A percentile compares a stretch with the other conserved stretches of the same genome.
phyloP scores from a whole-genome alignment of 2,888 invertebrate species.

The Eupithecia subumbrata region DNA sequence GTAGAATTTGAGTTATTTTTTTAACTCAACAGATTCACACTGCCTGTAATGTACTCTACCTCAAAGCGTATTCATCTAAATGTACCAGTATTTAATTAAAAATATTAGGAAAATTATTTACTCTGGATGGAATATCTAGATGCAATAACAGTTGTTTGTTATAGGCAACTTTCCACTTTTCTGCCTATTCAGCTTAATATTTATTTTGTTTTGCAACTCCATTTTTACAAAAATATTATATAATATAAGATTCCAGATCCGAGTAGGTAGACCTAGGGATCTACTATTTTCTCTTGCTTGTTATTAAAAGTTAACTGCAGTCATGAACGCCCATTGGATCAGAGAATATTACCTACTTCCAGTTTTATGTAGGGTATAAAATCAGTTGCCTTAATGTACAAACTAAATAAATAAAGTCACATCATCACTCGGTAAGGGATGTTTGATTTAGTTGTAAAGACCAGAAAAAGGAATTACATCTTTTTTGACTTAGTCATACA shows the following conservation, averaged over 20 bases:
- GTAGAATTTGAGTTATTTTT: neutral
- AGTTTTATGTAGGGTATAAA: neutral
- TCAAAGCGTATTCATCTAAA: neutral
- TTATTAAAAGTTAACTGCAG: too few relatives aligned
- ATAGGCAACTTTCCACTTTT: too few relatives aligned
- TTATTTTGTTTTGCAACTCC: too few relatives aligned
- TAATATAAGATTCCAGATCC: too few relatives aligned
- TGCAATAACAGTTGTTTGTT: too few relatives aligned
- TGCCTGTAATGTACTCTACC: neutral
- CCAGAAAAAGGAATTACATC: neutral
- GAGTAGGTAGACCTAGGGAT: too few relatives aligned
- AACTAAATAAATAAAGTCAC: neutral
- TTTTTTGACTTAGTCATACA: constrained; percentile 2
- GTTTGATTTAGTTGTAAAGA: neutral
- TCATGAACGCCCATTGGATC: too few relatives aligned
- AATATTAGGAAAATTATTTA: neutral
- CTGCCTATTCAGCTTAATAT: too few relatives aligned
- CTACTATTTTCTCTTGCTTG: too few relatives aligned
- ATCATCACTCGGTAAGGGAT: neutral
- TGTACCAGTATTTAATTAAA: neutral
- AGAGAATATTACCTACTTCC: neutral
- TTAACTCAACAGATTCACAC: neutral
- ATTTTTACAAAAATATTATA: too few relatives aligned
- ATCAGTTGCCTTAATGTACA: constrained; percentile 1
- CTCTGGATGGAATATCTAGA: too few relatives aligned